A percentile compares a stretch with the other conserved stretches of the same genome.
Evolutionary conservation across 2,113 vertebrate species (phyloP).

Genomic region (Ahaetulla prasina): DNA sequence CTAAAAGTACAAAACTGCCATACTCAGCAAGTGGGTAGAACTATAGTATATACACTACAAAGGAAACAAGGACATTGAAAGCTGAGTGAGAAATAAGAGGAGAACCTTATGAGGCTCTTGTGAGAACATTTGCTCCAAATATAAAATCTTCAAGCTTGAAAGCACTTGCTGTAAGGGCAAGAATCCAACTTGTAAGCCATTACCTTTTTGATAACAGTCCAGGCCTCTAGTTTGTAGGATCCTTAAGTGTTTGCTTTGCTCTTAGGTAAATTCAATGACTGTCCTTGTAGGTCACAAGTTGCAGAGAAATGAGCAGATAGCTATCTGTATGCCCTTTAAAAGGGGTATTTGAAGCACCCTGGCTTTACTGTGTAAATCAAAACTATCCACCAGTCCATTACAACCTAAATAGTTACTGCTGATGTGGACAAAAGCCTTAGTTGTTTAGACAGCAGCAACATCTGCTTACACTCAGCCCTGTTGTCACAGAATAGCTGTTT

Average conservation of each 20-base stretch:
- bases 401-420: slow-evolving; percentile 53
- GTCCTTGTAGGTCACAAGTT: slow-evolving; percentile 45
- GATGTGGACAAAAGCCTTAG: slow-evolving; percentile 59
- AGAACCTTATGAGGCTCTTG: background rate
- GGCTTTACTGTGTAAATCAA: slow-evolving; percentile 60
- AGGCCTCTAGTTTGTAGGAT: slow-evolving; percentile 39
- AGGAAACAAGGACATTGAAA: background rate
- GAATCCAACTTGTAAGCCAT: slow-evolving; percentile 21
- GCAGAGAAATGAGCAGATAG: slow-evolving; percentile 28
- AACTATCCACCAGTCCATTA: slow-evolving; percentile 57
- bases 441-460: slow-evolving; percentile 60
- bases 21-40: accelerated
- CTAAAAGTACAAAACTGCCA: background rate
- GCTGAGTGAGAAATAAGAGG: accelerated
- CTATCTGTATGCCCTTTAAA: slow-evolving; percentile 38
- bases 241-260: slow-evolving; percentile 49
- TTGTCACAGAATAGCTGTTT: slow-evolving; percentile 59
- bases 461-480: slow-evolving; percentile 61
- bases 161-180: slow-evolving; percentile 19
- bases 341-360: slow-evolving; percentile 52
- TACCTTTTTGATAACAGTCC: slow-evolving; percentile 28
- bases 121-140: slow-evolving; percentile 20
- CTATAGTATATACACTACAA: accelerated
- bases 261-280: slow-evolving; percentile 45
- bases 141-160: slow-evolving; percentile 20